Base-by-base conservation (phyloP, 2,888 invertebrate species). In the Anthophora plumipes region DNA sequence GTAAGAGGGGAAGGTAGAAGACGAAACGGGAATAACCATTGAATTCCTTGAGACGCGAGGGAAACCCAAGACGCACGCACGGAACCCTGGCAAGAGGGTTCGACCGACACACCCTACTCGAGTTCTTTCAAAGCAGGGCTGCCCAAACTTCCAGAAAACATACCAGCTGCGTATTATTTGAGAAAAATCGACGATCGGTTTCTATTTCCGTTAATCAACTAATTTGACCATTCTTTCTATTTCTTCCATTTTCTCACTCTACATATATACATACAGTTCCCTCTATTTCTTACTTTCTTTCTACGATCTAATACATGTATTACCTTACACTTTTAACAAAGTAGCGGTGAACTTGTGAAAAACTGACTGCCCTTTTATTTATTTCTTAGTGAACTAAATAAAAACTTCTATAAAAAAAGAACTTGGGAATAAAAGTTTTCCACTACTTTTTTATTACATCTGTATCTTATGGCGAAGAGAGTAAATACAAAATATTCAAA, bases 31-130 rank as follows among this genome's bases (percentile, higher is more conserved):
- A 70, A 73, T 69, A 85, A 82, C 81, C 81, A 75, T 61, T 54
- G 77, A 81, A 84, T 84, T 83, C 78, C 83, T 77, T 61, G 72
- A 82, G 76, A 78, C 70, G 78, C 54, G 20, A 60, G 84, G 83
- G 80, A 77, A 77, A 73, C 75, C 70, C 57, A 82, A 84, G 82
- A 73, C 70, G 75, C 64, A 55, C 20, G 59, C 64, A 55, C 20
- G 59, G 82, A 72, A 82, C 80, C 82, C 77, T 81, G 43, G n/a
- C 17, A 39, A 70, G 78, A 74, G 80, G 80, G 78, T 77, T 80
- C 78, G 61, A 52, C 63, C 63, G 82, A 46, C 85, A 83, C 78
- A 81, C 85, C 80, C 87, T 84, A 64, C 67, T 72, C 77, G 54
- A 68, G 63, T 59, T 72, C 73, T 66, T 69, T 54, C 57, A 52